Evolutionary conservation across 2,888 invertebrate genomes (phyloP), one percentile per base, ranked within the genome.

Genomic region (Poecilus cupreus): DNA sequence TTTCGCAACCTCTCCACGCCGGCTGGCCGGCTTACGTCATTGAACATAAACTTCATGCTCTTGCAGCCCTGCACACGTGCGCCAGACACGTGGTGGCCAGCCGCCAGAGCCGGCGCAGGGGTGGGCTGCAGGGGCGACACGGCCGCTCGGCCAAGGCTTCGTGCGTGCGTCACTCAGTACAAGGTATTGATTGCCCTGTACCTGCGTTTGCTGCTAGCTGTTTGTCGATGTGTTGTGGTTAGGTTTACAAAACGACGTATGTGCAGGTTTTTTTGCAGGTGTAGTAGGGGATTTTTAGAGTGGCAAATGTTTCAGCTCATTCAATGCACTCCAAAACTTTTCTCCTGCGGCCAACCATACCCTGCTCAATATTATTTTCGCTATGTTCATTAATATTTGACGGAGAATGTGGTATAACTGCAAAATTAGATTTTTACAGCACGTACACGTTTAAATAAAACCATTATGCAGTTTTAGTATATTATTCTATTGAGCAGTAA

Each of bases 121-220:
- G 24, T 46, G 72, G n/a, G 72, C 46, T 10, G 20, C n/a, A 18
- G 22, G 26, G 24, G 24, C 60, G 26, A n/a, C 24, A 60, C 60
- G 60, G 37, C 26, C 64, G 64, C 37, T 18, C 72, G 72, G 72
- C 72, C 72, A 72, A 72, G 72, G 72, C 72, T 72, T 72, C 46
- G 46, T 72, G 72, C 72, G 72, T 72, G 72, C 72, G 72, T 72
- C 72, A 72, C 72, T 37, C 22, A 72, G 72, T 43, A 13, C 18
- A 72, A 46, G 46, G 72, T 72, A 46, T 43, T 72, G 72, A 46
- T 72, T 72, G 43, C 20, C 72, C 72, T 72, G 43, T 72, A 72
- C 72, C 72, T 72, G 24, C n/a, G 72, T 72, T n/a, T 11, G 54
- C 24, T 60, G 60, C 22, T 22, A 8, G n/a, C 60, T 20, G 54